Evolutionary conservation across 2,888 invertebrate species (phyloP).

Genomic region (Nymphalis polychloros): DNA sequence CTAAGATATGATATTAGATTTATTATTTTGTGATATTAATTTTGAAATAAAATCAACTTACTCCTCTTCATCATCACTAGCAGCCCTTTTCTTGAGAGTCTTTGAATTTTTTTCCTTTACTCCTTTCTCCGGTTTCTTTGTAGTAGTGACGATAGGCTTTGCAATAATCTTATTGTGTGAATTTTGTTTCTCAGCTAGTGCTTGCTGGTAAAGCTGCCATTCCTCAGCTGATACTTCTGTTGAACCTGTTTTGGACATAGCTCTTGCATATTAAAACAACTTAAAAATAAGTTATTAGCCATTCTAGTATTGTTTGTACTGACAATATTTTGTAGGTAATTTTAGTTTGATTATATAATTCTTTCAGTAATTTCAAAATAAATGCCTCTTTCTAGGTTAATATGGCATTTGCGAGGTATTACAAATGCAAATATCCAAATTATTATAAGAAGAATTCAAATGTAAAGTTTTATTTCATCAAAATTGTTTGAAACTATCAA

Average conservation of each 20-base stretch:
- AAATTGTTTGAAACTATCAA: no score
- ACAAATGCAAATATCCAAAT: no score
- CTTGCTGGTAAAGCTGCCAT: constrained; percentile 76
- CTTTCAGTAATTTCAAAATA: no score
- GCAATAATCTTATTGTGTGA: constrained; percentile 49
- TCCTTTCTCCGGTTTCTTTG: constrained; percentile 45
- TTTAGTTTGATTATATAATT: not conserved
- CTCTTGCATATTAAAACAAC: not conserved
- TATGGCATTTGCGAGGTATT: no score
- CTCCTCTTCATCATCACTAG: constrained; percentile 69
- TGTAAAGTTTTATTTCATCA: no score
- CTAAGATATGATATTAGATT: no score
- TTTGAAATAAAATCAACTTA: constrained; percentile 46
- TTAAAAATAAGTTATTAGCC: no score
- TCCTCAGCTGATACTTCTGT: constrained; percentile 73
- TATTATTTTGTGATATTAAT: not conserved
- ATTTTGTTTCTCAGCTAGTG: constrained; percentile 66
- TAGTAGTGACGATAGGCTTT: constrained; percentile 42
- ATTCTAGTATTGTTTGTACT: no score
- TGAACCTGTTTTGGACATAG: constrained; percentile 50
- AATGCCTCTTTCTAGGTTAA: no score
- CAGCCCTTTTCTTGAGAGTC: constrained; percentile 49
- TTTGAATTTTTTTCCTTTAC: constrained; percentile 44
- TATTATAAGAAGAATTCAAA: no score
- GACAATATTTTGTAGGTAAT: no score